Percentiles rank a stretch among this genome's conserved stretches.
Conservation (phyloP, 2,797 vertebrate genomes). For the Vespertilio murinus region DNA sequence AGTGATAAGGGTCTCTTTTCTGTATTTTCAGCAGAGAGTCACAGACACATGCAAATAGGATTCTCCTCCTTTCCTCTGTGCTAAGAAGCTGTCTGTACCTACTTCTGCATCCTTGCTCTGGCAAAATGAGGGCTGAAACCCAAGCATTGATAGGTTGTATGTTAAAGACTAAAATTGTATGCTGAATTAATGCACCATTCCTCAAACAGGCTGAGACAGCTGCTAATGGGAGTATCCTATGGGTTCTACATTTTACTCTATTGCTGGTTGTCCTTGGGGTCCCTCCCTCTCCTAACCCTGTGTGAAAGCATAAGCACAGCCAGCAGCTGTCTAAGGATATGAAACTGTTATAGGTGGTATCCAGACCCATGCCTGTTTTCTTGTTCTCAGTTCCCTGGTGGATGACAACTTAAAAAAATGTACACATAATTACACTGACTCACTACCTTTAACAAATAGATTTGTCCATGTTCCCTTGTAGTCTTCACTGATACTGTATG, state of each 20-base stretch:
- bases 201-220: not conserved
- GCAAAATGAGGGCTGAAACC: not conserved
- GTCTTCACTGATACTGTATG: not conserved
- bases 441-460: not conserved
- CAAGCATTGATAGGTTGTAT: not conserved
- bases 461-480: not conserved
- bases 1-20: not conserved
- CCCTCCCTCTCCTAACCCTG: not conserved
- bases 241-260: not conserved
- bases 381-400: not conserved
- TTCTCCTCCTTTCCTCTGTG: not conserved
- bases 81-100: not conserved
- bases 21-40: not conserved
- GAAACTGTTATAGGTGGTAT: not conserved
- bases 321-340: not conserved
- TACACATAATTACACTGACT: not conserved
- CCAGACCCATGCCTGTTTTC: not conserved
- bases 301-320: not conserved
- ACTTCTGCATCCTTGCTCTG: conserved; percentile 19
- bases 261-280: not conserved
- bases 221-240: not conserved
- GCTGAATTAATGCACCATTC: not conserved
- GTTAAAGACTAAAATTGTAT: not conserved
- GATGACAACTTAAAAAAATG: not conserved
- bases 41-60: not conserved